Conservation (phyloP, 2,797 vertebrate genomes). For the Smutsia gigantea region DNA sequence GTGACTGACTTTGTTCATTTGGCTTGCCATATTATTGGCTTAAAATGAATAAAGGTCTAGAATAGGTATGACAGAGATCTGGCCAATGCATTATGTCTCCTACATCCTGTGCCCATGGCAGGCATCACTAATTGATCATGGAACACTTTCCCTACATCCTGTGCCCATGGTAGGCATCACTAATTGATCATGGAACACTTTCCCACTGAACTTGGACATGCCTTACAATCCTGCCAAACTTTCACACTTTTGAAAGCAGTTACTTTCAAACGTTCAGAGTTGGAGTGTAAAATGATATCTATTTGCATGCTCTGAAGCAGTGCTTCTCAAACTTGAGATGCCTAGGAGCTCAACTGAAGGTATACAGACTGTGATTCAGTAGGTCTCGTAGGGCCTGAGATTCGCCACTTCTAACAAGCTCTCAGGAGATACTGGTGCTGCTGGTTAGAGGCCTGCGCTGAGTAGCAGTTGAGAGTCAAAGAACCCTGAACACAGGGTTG, state of each 20-base stretch:
- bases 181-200: not conserved
- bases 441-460: not conserved
- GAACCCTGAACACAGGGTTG: not conserved
- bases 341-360: not conserved
- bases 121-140: not conserved
- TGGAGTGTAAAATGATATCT: not conserved
- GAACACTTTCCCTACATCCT: not conserved
- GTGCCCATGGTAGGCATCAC: not conserved
- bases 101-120: not conserved
- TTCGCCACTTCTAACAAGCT: not conserved
- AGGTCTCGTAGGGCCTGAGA: not conserved
- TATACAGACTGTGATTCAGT: not conserved
- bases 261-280: not conserved
- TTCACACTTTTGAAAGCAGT: not conserved
- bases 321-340: not conserved
- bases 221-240: not conserved
- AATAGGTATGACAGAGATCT: not conserved
- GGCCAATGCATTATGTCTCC: not conserved
- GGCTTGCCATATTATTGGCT: not conserved
- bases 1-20: not conserved
- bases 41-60: not conserved
- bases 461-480: not conserved
- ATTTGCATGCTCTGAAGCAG: not conserved
- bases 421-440: not conserved
- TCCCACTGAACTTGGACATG: not conserved